Base-by-base conservation (phyloP, 1,140 invertebrate genomes). In the Zaprionus davidi region DNA sequence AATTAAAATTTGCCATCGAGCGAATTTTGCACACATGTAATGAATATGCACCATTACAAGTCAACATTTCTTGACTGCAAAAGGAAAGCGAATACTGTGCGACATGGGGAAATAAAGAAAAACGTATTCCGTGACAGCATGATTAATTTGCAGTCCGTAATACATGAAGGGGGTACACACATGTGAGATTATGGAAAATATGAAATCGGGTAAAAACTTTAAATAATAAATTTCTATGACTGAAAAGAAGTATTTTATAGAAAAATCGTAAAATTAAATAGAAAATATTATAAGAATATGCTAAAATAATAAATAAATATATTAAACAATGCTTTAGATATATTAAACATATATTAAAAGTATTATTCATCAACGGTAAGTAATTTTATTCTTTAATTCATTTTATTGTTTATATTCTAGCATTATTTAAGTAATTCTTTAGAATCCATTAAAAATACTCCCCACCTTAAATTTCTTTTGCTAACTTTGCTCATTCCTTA, bases 21-120 rank as follows among this genome's bases (percentile, higher is more conserved):
- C 49, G 28, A 53, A 71, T 71, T 76, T 65, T 49, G 83, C 85
- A 87, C 84, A 87, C 81, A 87, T 88, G 81, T 88, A 87, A 88
- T 84, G 80, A 86, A 88, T 88, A 88, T 88, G 83, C 83, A 58
- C 62, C 78, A 84, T 88, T 78, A 65, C 69, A 71, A 59, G 44
- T 22, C 49, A 34, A 36, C 59, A 51, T 60, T 65, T 66, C 49
- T 60, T 66, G 69, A 67, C 56, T 68, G 59, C 71, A 75, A 64
- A 72, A 44, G 56, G 24, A 72, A 66, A 76, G 63, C 65, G 63
- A 71, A 81, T 55, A 58, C 56, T 41, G 69, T 36, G 2, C 13
- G 11, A 76, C 51, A 24, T 34, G 44, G 46, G 12, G 7, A 36
- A 60, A 13, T n/a, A 68, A 41, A 44, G 34, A 38, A 44, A 59